phyloP scores from a whole-genome alignment of 2,797 vertebrate species.

The Crotalus adamanteus region DNA sequence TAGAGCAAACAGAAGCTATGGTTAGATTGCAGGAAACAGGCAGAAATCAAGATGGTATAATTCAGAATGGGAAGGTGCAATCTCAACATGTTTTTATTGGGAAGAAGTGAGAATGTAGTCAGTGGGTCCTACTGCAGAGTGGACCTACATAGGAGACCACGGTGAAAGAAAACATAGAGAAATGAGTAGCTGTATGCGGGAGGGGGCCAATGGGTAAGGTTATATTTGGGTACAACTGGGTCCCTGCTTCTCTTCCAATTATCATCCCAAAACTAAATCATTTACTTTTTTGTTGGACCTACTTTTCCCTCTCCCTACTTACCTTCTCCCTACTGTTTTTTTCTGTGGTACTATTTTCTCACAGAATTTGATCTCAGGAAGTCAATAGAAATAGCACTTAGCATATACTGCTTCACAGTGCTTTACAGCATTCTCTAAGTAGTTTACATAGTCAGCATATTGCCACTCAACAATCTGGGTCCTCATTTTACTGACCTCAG shows the following conservation, averaged over 20 bases:
- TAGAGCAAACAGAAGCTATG: background rate
- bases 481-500: no score
- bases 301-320: no score
- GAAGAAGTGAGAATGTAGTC: background rate
- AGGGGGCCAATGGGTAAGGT: background rate
- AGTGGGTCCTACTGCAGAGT: background rate
- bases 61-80: background rate
- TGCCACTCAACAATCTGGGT: no score
- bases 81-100: background rate
- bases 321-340: background rate
- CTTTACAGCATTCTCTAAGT: no score
- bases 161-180: background rate
- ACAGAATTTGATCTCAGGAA: background rate
- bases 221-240: background rate
- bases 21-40: background rate
- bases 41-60: background rate
- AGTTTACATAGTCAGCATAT: no score
- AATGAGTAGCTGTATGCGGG: background rate
- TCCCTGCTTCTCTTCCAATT: background rate
- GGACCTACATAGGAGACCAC: background rate
- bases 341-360: background rate
- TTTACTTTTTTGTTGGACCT: no score
- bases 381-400: no score
- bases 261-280: background rate
- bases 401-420: no score